Conservation (phyloP, 2,113 vertebrate genomes). For the Tachysurus vachellii region DNA sequence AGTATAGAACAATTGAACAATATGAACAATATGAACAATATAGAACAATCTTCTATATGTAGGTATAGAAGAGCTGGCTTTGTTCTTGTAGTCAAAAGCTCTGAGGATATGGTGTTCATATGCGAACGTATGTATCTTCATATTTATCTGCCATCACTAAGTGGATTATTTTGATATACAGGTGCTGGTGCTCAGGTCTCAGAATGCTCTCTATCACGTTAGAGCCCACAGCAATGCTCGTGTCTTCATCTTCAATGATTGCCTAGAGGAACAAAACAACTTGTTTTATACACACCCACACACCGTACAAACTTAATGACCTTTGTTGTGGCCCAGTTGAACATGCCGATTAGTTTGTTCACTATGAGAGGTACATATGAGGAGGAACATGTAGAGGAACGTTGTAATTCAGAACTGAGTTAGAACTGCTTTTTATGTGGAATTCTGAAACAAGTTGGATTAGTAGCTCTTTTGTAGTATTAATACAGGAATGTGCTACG, state of each 20-base stretch:
- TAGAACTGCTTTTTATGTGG: too few species aligned
- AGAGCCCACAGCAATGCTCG: constrained; percentile 89
- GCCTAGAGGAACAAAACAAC: constrained; percentile 70
- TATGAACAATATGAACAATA: too few species aligned
- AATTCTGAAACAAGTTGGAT: too few species aligned
- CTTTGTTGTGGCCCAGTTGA: not conserved
- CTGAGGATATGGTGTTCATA: not conserved
- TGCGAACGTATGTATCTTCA: constrained; percentile 71
- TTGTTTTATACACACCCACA: not conserved
- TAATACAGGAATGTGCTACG: too few species aligned
- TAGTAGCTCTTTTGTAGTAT: too few species aligned
- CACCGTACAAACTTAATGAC: not conserved
- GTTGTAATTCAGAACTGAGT: too few species aligned
- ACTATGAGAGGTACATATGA: not conserved
- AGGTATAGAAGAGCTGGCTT: too few species aligned
- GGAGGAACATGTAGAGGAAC: not conserved
- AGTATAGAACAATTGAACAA: too few species aligned
- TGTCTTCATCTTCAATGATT: constrained; percentile 95
- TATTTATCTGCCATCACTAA: constrained; percentile 98
- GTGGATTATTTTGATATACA: constrained; percentile 95
- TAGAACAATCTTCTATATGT: too few species aligned
- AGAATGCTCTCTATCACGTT: constrained; percentile 82
- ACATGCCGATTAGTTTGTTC: not conserved
- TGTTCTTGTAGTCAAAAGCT: not conserved
- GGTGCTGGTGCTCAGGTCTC: constrained; percentile 86